phyloP scores from a whole-genome alignment of 2,797 vertebrate genomes.

The Mus caroli region DNA sequence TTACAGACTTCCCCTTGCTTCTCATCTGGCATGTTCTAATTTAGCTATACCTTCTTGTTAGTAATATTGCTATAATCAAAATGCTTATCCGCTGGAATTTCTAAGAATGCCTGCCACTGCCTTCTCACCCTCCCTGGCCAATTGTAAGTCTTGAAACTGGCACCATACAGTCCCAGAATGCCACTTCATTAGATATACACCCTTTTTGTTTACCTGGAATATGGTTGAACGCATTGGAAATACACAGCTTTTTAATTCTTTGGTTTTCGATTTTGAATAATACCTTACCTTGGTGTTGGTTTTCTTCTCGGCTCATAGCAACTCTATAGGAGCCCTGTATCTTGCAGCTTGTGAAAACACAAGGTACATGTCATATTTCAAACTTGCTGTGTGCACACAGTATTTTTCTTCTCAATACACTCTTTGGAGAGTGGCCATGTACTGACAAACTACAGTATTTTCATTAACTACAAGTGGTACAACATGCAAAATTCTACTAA shows the following conservation, averaged over 20 bases:
- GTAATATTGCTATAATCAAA: background rate
- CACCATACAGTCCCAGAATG: background rate
- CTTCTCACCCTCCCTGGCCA: background rate
- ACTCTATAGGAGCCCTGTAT: background rate
- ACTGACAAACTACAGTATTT: background rate
- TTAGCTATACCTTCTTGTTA: background rate
- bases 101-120: background rate
- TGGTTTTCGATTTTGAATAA: background rate
- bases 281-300: background rate
- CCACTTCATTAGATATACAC: background rate
- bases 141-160: background rate
- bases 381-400: no score
- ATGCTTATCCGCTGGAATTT: background rate
- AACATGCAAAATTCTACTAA: background rate
- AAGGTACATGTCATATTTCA: background rate
- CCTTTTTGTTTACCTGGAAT: background rate
- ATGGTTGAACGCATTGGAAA: background rate
- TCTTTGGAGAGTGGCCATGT: background rate
- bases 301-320: background rate
- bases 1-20: background rate
- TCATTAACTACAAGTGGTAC: background rate
- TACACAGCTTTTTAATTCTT: conserved; percentile 19
- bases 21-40: background rate
- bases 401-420: background rate
- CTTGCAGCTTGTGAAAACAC: background rate